Conservation (phyloP, 2,113 vertebrate genomes). For the Benthochromis sp. region DNA sequence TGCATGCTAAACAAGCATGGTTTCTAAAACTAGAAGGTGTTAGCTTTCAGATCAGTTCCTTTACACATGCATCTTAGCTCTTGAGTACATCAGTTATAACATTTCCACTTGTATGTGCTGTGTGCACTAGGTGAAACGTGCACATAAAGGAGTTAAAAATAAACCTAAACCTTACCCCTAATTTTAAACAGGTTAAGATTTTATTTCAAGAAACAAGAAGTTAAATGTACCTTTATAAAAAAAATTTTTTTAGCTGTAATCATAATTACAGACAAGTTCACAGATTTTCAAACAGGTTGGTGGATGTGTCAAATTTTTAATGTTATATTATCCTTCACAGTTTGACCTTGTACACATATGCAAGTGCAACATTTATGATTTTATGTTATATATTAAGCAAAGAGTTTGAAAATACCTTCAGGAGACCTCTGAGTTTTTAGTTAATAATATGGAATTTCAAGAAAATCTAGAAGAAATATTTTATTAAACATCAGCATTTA, state of each 20-base stretch:
- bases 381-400: not conserved
- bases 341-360: not conserved
- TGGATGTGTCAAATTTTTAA: not conserved
- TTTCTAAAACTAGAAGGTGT: not conserved
- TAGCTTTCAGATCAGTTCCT: not conserved
- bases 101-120: not conserved
- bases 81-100: not conserved
- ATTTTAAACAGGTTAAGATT: not conserved
- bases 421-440: not conserved
- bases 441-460: not conserved
- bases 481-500: not conserved
- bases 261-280: not conserved
- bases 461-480: not conserved
- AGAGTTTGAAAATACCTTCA: not conserved
- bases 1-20: not conserved
- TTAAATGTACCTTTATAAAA: not conserved
- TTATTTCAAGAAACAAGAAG: not conserved
- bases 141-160: not conserved
- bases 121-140: not conserved
- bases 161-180: not conserved
- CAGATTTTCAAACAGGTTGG: not conserved
- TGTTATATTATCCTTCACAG: not conserved
- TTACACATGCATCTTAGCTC: not conserved
- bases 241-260: not conserved
- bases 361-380: not conserved